Evolutionary conservation across 2,797 vertebrate genomes (phyloP).

Genomic region (Hypotaenidia okinawae): DNA sequence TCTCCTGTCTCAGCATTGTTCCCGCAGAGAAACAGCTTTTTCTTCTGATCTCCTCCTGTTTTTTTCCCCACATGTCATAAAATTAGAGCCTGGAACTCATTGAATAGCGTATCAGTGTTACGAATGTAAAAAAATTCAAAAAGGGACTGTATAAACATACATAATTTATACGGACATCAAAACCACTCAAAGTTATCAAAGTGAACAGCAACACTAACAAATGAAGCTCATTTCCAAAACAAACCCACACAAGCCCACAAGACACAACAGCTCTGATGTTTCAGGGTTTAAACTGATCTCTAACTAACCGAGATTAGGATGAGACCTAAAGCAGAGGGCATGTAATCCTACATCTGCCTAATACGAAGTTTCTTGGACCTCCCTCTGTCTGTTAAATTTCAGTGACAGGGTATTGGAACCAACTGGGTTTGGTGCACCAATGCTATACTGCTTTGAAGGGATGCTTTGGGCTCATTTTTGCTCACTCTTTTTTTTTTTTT

Average conservation of each 20-base stretch:
- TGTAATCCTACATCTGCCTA: constrained; percentile 4
- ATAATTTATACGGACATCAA: constrained; percentile 8
- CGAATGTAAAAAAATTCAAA: neutral
- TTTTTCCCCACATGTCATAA: neutral
- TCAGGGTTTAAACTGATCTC: constrained; percentile 33
- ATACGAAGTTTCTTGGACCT: neutral
- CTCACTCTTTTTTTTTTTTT: neutral
- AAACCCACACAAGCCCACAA: neutral
- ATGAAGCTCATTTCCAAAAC: neutral
- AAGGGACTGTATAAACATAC: neutral
- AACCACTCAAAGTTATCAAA: neutral
- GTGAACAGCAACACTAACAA: constrained; percentile 31
- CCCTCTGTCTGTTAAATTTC: neutral
- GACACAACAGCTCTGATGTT: neutral
- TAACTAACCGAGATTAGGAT: neutral
- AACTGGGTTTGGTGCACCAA: neutral
- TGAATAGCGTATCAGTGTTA: neutral
- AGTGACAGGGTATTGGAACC: neutral
- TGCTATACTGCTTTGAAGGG: neutral
- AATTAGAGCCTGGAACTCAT: neutral
- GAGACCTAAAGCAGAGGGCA: neutral
- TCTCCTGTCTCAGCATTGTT: neutral
- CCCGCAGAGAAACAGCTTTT: neutral
- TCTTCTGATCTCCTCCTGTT: neutral
- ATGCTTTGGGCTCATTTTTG: neutral